phyloP scores from a whole-genome alignment of 2,888 invertebrate species.

The Phyllotreta cruciferae region DNA sequence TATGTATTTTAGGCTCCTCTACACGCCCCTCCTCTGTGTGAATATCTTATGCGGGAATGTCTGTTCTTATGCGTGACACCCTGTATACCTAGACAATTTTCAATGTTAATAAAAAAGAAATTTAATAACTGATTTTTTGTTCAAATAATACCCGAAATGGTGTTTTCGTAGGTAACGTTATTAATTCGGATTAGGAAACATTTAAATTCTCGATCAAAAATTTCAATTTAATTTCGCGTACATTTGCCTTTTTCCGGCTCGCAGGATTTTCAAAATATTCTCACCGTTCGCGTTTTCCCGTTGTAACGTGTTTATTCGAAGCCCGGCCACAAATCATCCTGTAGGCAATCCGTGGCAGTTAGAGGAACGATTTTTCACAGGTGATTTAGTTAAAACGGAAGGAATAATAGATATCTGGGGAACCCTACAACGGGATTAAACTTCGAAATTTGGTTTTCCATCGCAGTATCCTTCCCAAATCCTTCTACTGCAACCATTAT shows the following conservation, averaged over 20 bases:
- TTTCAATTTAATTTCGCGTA: slow-evolving; percentile 20
- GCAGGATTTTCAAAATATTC: slow-evolving; percentile 21
- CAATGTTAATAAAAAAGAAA: too few relatives aligned
- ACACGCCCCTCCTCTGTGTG: too few relatives aligned
- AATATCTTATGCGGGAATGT: too few relatives aligned
- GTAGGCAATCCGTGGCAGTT: slow-evolving; percentile 46
- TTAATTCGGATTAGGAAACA: too few relatives aligned
- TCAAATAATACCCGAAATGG: too few relatives aligned
- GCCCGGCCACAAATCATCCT: slow-evolving; percentile 47
- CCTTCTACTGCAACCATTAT: slow-evolving; percentile 40
- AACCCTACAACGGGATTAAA: slow-evolving; percentile 47
- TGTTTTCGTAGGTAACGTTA: too few relatives aligned
- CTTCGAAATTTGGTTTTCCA: slow-evolving; percentile 38
- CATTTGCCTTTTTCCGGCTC: slow-evolving; percentile 22
- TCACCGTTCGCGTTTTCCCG: slow-evolving; percentile 31
- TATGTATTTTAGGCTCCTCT: too few relatives aligned
- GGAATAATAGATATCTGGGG: slow-evolving; percentile 51
- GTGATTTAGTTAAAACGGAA: slow-evolving; percentile 51
- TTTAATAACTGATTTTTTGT: too few relatives aligned
- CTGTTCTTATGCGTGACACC: too few relatives aligned
- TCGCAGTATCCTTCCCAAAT: slow-evolving; percentile 34
- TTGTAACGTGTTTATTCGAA: slow-evolving; percentile 42
- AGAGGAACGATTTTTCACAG: slow-evolving; percentile 50
- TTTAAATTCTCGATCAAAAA: slow-evolving; percentile 3
- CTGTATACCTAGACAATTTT: too few relatives aligned